These are phyloP conservation scores for Andrena camellia DNA, from an alignment of 2,888 invertebrate genomes.

Conservation along the genomic window DNA sequence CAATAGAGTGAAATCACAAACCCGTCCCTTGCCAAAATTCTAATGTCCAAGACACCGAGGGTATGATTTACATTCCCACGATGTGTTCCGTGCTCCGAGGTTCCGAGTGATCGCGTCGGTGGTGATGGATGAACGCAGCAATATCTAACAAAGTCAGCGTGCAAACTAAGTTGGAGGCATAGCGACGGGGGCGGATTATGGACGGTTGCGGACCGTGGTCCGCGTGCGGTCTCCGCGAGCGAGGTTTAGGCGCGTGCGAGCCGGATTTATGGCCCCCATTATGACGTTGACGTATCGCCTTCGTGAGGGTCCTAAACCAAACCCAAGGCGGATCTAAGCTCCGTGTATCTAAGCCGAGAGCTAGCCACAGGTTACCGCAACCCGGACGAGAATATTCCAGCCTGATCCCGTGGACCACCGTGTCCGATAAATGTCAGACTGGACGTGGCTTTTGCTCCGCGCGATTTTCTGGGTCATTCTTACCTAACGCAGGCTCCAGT, in stretches of 20 bases:
- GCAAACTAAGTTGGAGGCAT: constrained; percentile 66
- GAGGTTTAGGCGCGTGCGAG: constrained; percentile 78
- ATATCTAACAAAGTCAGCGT: constrained; percentile 72
- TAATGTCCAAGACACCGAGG: too few species aligned
- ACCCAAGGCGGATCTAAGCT: constrained; percentile 76
- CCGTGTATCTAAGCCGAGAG: constrained; percentile 76
- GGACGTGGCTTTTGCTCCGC: constrained; percentile 12
- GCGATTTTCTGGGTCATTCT: constrained; percentile 21
- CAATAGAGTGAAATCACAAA: neutral
- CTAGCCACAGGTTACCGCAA: constrained; percentile 76
- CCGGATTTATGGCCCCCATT: constrained; percentile 80
- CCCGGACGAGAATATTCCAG: constrained; percentile 75
- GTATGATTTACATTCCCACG: constrained; percentile 28
- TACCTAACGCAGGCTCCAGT: neutral
- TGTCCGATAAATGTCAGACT: constrained; percentile 69
- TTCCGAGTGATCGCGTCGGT: constrained; percentile 7
- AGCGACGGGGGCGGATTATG: constrained; percentile 62
- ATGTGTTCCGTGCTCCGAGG: constrained; percentile 23
- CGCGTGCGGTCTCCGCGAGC: constrained; percentile 69
- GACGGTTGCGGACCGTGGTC: constrained; percentile 68
- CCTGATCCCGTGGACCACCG: constrained; percentile 74
- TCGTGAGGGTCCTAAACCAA: constrained; percentile 76
- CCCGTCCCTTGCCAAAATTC: neutral
- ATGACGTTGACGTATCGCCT: constrained; percentile 82
- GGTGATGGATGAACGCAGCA: constrained; percentile 65